These are phyloP conservation scores for Isichthys henryi DNA, from an alignment of 2,113 vertebrate species.

Conservation along the genomic window DNA sequence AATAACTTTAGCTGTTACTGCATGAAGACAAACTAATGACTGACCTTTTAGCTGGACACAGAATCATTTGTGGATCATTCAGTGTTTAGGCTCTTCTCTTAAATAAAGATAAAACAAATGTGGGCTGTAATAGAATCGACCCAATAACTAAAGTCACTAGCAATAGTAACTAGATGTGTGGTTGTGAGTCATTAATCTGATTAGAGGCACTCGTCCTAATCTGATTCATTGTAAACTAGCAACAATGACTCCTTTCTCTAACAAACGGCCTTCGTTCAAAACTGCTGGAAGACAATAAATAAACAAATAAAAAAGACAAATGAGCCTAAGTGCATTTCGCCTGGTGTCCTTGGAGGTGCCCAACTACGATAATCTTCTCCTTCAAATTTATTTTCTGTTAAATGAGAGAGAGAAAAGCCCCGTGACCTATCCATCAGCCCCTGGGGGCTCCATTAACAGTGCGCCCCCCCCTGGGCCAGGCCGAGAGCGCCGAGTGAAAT, in stretches of 20 bases:
- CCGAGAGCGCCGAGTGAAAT: constrained; percentile 67
- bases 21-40: background rate
- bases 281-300: background rate
- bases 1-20: background rate
- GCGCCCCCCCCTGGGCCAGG: constrained; percentile 69
- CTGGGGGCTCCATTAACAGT: constrained; percentile 70
- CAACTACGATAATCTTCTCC: constrained; percentile 1
- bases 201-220: background rate
- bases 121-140: background rate
- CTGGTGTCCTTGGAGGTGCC: background rate
- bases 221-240: constrained; percentile 9
- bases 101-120: background rate
- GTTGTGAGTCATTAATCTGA: background rate
- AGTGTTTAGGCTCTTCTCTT: background rate
- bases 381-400: constrained; percentile 1
- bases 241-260: background rate
- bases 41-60: background rate
- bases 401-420: constrained; percentile 64
- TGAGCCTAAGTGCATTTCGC: background rate
- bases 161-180: background rate
- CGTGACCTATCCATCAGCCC: constrained; percentile 81
- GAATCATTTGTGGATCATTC: background rate
- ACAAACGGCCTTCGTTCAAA: background rate
- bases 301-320: background rate
- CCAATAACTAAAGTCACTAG: background rate